These are phyloP conservation scores for Pollenia angustigena DNA, from an alignment of 2,888 invertebrate genomes.

Conservation along the genomic window DNA sequence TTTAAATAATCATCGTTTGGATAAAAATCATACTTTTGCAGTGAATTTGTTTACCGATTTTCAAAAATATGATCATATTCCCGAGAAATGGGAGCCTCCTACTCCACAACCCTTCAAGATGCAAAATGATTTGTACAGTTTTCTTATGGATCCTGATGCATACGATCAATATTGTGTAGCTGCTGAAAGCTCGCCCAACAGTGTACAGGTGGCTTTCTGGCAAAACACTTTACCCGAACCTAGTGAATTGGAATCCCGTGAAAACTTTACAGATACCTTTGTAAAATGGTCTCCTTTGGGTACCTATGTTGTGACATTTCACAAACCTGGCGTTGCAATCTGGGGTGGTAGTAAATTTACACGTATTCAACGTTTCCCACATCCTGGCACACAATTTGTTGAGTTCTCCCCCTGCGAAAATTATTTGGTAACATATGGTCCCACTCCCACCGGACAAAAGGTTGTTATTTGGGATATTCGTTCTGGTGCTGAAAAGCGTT, in stretches of 20 bases:
- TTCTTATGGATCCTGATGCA: constrained; percentile 96
- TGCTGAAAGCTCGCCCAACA: constrained; percentile 90
- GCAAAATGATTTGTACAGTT: constrained; percentile 96
- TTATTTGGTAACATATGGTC: constrained; percentile 97
- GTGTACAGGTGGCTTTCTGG: constrained; percentile 93
- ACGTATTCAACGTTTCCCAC: constrained; percentile 96
- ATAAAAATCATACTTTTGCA: constrained; percentile 97
- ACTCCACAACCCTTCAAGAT: constrained; percentile 94
- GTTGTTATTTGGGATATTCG: constrained; percentile 98
- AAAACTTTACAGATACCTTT: constrained; percentile 97
- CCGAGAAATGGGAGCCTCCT: constrained; percentile 97
- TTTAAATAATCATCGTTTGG: constrained; percentile 96
- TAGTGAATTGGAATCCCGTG: constrained; percentile 91
- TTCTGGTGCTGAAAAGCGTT: constrained; percentile 96
- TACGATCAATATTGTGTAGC: constrained; percentile 98
- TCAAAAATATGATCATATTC: constrained; percentile 95
- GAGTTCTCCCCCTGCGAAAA: constrained; percentile 99
- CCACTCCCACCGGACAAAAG: constrained; percentile 90
- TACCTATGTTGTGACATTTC: constrained; percentile 98
- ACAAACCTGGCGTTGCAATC: constrained; percentile 96
- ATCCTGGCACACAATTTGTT: constrained; percentile 95
- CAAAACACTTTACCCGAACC: constrained; percentile 96
- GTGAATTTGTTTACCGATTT: constrained; percentile 98
- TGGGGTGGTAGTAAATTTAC: constrained; percentile 98
- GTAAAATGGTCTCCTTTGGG: constrained; percentile 99